Percentiles rank a stretch among this genome's conserved stretches.
Conservation (phyloP, 2,797 vertebrate species). For the Sebastes vulpes region DNA sequence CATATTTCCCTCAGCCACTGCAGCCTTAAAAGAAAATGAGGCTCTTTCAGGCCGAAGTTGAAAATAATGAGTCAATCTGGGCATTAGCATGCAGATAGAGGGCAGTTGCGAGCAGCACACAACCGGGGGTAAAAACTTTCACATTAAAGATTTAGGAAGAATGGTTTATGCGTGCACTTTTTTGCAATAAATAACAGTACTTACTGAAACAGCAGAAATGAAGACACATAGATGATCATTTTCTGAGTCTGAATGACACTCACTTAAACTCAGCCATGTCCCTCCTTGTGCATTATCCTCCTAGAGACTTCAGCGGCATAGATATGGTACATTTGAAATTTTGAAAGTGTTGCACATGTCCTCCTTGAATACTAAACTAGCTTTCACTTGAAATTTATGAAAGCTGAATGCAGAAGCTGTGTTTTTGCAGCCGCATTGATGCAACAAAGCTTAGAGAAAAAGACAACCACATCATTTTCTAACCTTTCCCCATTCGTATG, state of each 20-base stretch:
- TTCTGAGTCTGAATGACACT: not conserved
- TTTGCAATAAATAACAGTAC: not conserved
- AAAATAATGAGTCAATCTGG: constrained; percentile 51
- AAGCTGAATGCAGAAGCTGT: not conserved
- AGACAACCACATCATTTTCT: not conserved
- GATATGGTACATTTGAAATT: not conserved
- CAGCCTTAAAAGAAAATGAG: constrained; percentile 19
- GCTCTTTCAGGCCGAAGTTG: constrained; percentile 5
- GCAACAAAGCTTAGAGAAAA: constrained; percentile 8
- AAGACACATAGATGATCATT: not conserved
- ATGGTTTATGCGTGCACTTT: not conserved
- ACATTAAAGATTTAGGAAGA: constrained; percentile 39
- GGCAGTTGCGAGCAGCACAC: not conserved
- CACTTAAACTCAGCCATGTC: not conserved
- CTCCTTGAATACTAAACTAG: constrained; percentile 2
- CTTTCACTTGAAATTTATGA: constrained; percentile 24
- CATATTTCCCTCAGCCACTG: not conserved
- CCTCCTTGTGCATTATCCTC: not conserved
- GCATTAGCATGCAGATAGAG: constrained; percentile 25
- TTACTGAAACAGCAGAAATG: not conserved
- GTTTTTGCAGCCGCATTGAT: not conserved
- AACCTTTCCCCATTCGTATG: not conserved
- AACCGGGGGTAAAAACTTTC: not conserved
- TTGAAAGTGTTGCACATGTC: not conserved
- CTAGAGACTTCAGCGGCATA: not conserved